A percentile compares a stretch with the other conserved stretches of the same genome.
These are phyloP conservation scores for Leucopsar rothschildi DNA, from an alignment of 2,113 vertebrate genomes.

Conservation along the genomic window DNA sequence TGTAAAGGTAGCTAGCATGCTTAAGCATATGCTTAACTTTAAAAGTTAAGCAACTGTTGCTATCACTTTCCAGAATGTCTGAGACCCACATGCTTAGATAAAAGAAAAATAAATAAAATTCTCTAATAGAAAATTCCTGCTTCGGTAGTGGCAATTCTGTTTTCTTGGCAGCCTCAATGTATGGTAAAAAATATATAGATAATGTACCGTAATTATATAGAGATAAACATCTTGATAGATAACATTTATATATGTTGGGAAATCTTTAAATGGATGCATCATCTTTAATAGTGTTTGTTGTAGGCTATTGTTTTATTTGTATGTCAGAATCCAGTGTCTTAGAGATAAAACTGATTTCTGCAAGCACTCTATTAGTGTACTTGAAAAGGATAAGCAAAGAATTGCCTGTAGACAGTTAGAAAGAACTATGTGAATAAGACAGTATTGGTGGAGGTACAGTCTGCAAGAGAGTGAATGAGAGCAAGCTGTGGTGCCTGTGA, in stretches of 20 bases:
- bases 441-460: neutral
- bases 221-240: neutral
- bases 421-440: neutral
- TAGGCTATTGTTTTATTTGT: conserved; percentile 4
- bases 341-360: conserved; percentile 42
- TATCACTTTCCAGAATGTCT: neutral
- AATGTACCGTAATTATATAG: neutral
- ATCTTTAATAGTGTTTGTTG: conserved; percentile 15
- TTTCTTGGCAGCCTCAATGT: neutral
- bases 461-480: neutral
- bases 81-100: neutral
- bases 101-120: neutral
- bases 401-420: neutral
- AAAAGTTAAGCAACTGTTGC: neutral
- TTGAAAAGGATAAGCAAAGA: neutral
- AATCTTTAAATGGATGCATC: neutral
- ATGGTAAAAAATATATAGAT: neutral
- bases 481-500: neutral
- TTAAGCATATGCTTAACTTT: neutral
- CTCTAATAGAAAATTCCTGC: neutral
- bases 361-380: conserved; percentile 3
- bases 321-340: conserved; percentile 24
- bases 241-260: neutral
- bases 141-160: neutral
- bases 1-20: neutral